Base-by-base conservation (phyloP, 1,140 invertebrate species). In the Polyergus mexicanus region DNA sequence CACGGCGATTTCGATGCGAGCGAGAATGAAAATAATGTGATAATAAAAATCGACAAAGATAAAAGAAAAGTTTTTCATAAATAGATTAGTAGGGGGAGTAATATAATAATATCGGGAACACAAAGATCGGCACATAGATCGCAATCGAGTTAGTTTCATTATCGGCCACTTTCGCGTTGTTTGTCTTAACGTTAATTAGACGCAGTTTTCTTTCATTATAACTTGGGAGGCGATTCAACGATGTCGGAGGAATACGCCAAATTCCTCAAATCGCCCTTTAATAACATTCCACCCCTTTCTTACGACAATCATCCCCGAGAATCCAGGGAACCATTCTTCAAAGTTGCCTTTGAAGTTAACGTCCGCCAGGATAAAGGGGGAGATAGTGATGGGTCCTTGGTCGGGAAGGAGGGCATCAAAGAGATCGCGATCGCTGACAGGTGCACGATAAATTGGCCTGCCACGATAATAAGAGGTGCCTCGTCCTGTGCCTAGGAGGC, bases 381-480 rank as follows among this genome's bases (percentile, higher is more conserved):
- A 84, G 87, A 62, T 72, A 76, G 65, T 11, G 65, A 60, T 66
- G 63, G 41, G 11, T 72, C 32, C 83, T 35, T 32, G 11, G 22
- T 16, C 51, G 32, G 51, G 62, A 60, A 71, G 47, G 19, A n/a
- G 35, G 54, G 80, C 89, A 75, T 90, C 89, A 90, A 90, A 90
- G 89, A 90, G 88, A 90, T 90, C 89, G 76, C 81, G 89, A 90
- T 90, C 88, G 81, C 88, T 90, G 89, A 89, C 89, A 90, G 89
- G 89, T 90, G 89, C 86, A 87, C 68, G 88, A 90, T 89, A 90
- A 90, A 90, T 90, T 89, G 89, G 85, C 71, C 84, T 58, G 41
- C 80, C 89, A 19, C 86, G 81, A 88, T 90, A 90, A 90, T 90
- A 90, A 90, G 88, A 86, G 89, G 86, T 80, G 86, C 60, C 22